phyloP scores from a whole-genome alignment of 2,888 invertebrate genomes.

The Drosophila setosimentum region DNA sequence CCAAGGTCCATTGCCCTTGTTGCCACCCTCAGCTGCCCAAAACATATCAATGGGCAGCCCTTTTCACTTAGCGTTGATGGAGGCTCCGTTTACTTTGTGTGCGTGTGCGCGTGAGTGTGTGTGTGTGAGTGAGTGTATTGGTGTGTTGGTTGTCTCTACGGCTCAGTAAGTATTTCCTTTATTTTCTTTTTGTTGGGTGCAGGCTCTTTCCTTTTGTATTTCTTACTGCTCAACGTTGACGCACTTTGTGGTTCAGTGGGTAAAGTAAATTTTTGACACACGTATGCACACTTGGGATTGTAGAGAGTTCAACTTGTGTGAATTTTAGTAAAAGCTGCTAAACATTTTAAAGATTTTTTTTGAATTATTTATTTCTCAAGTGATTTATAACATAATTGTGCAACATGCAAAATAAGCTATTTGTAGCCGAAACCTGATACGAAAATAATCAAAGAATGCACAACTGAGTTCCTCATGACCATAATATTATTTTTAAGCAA shows the following conservation, averaged over 20 bases:
- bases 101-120: constrained; percentile 11
- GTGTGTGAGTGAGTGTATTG: constrained; percentile 11
- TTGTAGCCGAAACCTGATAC: neutral
- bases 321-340: neutral
- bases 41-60: constrained; percentile 44
- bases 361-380: neutral
- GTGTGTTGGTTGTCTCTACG: constrained; percentile 52
- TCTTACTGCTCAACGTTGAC: constrained; percentile 12
- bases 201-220: constrained; percentile 5
- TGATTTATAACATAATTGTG: neutral
- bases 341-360: neutral
- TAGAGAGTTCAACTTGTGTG: neutral
- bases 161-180: constrained; percentile 35
- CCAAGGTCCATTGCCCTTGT: neutral
- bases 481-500: neutral
- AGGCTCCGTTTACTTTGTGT: constrained; percentile 21
- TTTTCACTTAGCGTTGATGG: constrained; percentile 51
- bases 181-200: constrained; percentile 5
- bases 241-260: constrained; percentile 32
- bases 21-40: neutral
- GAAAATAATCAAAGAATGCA: neutral
- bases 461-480: neutral
- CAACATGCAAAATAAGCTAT: neutral
- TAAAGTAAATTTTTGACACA: constrained; percentile 25
- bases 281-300: neutral